Percentiles rank a stretch among this genome's conserved stretches.
Conservation (phyloP, 2,888 invertebrate genomes). For the Folsomia manolachei region DNA sequence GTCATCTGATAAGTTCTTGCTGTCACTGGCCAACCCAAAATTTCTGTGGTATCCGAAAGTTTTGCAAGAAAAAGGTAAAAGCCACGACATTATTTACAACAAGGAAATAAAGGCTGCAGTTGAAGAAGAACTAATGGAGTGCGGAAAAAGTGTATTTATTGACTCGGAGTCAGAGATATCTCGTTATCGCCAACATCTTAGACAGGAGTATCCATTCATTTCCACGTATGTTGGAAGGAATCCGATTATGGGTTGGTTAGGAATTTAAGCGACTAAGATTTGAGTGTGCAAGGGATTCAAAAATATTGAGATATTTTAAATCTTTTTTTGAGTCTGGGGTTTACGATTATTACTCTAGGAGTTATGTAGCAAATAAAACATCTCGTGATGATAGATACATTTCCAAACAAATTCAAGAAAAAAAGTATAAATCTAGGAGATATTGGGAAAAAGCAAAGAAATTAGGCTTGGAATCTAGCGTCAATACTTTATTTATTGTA, state of each 20-base stretch:
- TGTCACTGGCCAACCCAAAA: neutral
- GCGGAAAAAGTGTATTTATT: neutral
- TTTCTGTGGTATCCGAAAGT: neutral
- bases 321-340: neutral
- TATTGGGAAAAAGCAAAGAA: neutral
- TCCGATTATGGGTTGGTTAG: neutral
- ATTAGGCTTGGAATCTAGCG: neutral
- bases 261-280: neutral
- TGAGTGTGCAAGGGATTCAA: neutral
- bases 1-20: neutral
- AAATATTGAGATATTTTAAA: neutral
- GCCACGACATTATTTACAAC: neutral
- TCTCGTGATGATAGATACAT: neutral
- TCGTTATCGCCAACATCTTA: neutral
- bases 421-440: neutral
- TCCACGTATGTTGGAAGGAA: neutral
- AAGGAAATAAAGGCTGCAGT: neutral
- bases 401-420: neutral
- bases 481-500: neutral
- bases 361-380: neutral
- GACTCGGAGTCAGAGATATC: neutral
- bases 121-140: neutral
- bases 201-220: neutral
- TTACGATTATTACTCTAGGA: neutral
- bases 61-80: neutral